Evolutionary conservation across 2,888 invertebrate species (phyloP).

Genomic region (Tridacna gigas): DNA sequence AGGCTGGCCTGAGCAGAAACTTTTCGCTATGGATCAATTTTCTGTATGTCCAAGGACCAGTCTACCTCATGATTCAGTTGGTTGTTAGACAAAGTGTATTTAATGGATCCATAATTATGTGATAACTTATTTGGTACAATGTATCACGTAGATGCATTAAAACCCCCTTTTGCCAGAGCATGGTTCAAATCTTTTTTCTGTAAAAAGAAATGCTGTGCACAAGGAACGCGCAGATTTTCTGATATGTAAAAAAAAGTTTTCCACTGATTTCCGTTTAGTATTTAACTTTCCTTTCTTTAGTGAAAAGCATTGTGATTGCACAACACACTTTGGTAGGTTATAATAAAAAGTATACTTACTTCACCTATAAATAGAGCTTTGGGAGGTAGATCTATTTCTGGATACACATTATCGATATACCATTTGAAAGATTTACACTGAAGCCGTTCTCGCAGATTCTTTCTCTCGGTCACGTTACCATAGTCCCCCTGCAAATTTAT

Average conservation of each 20-base stretch:
- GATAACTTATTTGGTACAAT: too few species aligned
- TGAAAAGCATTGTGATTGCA: background rate
- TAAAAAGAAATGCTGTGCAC: background rate
- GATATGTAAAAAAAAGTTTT: background rate
- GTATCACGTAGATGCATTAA: too few species aligned
- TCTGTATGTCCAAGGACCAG: too few species aligned
- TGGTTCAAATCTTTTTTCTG: too few species aligned
- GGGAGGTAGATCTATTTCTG: slow-evolving; percentile 63
- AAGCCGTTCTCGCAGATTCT: slow-evolving; percentile 67
- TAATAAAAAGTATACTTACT: slow-evolving; percentile 42
- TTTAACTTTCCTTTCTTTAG: background rate
- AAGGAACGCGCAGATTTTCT: background rate
- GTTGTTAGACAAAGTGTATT: too few species aligned
- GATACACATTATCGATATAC: slow-evolving; percentile 74
- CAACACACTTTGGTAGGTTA: background rate
- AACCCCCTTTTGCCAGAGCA: too few species aligned
- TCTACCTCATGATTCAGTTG: too few species aligned
- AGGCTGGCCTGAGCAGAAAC: too few species aligned
- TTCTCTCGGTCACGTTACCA: slow-evolving; percentile 76
- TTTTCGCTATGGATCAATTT: too few species aligned
- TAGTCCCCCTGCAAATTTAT: slow-evolving; percentile 59
- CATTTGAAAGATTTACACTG: slow-evolving; percentile 75
- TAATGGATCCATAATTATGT: too few species aligned
- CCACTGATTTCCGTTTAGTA: background rate
- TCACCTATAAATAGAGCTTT: slow-evolving; percentile 58